Percentiles rank a stretch among this genome's conserved stretches.
phyloP scores from a whole-genome alignment of 1,140 invertebrate species.

The Stenopsyche tienmushanensis region DNA sequence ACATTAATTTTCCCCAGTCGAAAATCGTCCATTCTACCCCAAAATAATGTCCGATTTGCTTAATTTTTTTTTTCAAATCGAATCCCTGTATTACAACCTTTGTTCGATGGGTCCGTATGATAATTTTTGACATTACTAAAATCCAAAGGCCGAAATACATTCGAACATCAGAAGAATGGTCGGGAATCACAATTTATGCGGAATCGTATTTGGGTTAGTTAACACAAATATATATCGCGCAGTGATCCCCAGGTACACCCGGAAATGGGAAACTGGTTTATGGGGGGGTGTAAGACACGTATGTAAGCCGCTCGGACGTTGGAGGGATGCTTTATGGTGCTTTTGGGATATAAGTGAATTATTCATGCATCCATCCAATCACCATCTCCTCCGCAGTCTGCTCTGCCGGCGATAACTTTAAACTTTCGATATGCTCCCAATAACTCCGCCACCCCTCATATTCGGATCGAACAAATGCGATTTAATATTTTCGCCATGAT shows the following conservation, averaged over 20 bases:
- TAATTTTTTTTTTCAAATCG: no score
- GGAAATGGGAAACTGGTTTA: conserved; percentile 33
- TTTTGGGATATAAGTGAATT: conserved; percentile 41
- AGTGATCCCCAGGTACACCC: conserved; percentile 28
- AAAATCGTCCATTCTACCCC: no score
- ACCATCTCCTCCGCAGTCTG: conserved; percentile 20
- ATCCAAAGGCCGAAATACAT: no score
- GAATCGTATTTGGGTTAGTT: not conserved
- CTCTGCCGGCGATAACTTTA: conserved; percentile 29
- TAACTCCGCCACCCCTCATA: not conserved
- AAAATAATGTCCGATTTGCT: no score
- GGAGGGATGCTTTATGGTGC: conserved; percentile 36
- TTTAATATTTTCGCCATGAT: not conserved
- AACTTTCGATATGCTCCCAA: conserved; percentile 37
- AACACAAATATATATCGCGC: conserved; percentile 20
- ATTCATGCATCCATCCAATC: conserved; percentile 42
- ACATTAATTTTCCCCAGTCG: no score
- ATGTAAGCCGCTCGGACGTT: conserved; percentile 14
- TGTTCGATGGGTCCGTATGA: no score
- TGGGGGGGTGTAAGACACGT: conserved; percentile 38
- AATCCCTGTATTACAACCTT: no score
- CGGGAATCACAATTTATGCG: not conserved
- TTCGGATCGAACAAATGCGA: no score
- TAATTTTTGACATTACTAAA: no score
- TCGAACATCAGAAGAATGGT: not conserved